Percentiles rank a stretch among this genome's conserved stretches.
phyloP scores from a whole-genome alignment of 2,113 vertebrate species.

The Pelvicachromis taeniatus region DNA sequence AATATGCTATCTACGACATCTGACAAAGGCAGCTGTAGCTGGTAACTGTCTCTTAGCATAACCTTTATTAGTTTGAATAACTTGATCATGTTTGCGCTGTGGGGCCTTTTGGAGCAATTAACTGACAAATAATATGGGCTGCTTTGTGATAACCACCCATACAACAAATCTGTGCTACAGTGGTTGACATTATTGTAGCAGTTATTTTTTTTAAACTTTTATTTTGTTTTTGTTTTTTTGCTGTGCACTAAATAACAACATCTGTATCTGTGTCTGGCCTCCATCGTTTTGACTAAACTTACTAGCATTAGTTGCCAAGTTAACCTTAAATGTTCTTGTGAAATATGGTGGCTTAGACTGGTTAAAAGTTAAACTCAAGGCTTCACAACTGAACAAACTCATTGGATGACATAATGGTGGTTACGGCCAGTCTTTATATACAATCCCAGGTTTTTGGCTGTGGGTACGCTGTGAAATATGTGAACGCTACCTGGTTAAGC shows the following conservation, averaged over 20 bases:
- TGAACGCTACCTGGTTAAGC: neutral
- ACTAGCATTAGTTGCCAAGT: neutral
- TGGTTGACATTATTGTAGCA: neutral
- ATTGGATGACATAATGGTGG: neutral
- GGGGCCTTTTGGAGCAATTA: neutral
- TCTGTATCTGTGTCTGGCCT: neutral
- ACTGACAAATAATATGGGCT: neutral
- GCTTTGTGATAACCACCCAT: neutral
- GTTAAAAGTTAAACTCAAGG: neutral
- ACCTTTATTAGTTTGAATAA: neutral
- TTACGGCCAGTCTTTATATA: neutral
- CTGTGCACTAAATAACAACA: neutral
- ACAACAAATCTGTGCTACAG: neutral
- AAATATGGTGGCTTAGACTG: neutral
- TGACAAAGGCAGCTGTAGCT: neutral
- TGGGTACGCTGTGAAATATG: neutral
- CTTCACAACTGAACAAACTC: neutral
- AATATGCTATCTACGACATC: neutral
- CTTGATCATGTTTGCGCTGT: neutral
- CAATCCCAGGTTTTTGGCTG: neutral
- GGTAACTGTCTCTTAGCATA: neutral
- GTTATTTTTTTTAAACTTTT: neutral
- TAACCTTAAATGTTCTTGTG: neutral
- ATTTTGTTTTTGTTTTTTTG: neutral
- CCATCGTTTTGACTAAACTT: neutral